Base-by-base conservation (phyloP, 1,140 invertebrate genomes). In the Tetramorium simillimum region DNA sequence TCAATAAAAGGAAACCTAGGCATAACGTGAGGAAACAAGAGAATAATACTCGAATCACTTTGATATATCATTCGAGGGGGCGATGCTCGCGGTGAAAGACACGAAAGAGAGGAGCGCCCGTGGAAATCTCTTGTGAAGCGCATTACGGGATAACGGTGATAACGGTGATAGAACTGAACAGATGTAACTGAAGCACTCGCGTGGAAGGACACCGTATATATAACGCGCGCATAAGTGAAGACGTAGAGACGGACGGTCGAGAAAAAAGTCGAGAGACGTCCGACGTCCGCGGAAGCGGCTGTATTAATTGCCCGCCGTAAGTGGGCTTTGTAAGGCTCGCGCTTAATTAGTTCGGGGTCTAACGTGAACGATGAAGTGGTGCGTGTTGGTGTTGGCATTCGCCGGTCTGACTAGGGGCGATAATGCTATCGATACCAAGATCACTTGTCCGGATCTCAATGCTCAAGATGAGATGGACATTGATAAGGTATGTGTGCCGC, bases 301-400 rank as follows among this genome's bases (percentile, higher is more conserved):
- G 16, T 65, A 85, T 67, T 65, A 85, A 76, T 65, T 67, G 62
- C 62, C 62, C n/a, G 56, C 40, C 58, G 72, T 53, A 67, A 85
- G 53, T 76, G 75, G 33, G 46, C 46, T 87, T 87, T 87, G 51
- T 75, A 80, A 70, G 58, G 18, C 14, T 85, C 80, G 78, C 73
- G 51, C 28, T 86, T 86, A 75, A 84, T 81, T 80, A 80, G 69
- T 58, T 84, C 28, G 51, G 40, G n/a, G 3, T 51, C 70, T 37
- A 76, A 46, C 86, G 82, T 58, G 86, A 87, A 91, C 87, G 63
- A 91, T 91, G 90, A 91, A 89, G 90, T 91, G 90, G 90, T 90
- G 60, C 78, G 86, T 90, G 78, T 46, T 90, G 73, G 80, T 91
- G 89, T 88, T 91, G 89, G 77, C 86, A 24, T 46, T 88, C 28